Base-by-base conservation (phyloP, 1,140 invertebrate species). In the Polypedilum vanderplanki region DNA sequence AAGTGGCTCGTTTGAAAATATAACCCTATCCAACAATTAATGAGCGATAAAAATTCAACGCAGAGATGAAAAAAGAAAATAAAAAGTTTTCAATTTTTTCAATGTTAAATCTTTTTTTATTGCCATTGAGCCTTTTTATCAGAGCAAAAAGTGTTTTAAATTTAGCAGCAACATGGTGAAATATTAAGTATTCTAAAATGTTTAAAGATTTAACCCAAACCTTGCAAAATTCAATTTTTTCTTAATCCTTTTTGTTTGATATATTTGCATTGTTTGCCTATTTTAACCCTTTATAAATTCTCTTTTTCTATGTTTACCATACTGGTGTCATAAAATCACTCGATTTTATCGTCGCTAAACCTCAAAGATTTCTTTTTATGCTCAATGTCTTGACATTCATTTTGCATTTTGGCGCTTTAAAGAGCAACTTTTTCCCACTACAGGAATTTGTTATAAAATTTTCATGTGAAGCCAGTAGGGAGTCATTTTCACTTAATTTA, bases 31-130 rank as follows among this genome's bases (percentile, higher is more conserved):
- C 12, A 57, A 15, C n/a, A 57, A 57, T 57, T 57, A 57, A 57
- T 57, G 46, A 57, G n/a, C 46, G 46, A 57, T 57, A 57, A 57
- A 57, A 57, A 57, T 57, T 57, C 46, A n/a, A n/a, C 15, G n/a
- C 46, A 57, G 12, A 57, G 15, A 33, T 33, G 2, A 33, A 33
- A 33, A 33, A 33, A 5, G 5, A 33, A 33, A 33, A 3, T 3
- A 33, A 33, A 33, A 33, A 5, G 5, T 33, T 33, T 33, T 5
- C 1, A 33, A 3, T 33, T 33, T 33, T 33, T 33, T 33, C 1
- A 33, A 5, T 33, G 5, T 33, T 33, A 33, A 33, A n/a, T 15
- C 46, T 57, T n/a, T n/a, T 15, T 12, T 57, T 57, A n/a, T 57
- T 46, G 41, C 2, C 7, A 3, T 46, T 46, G n/a, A n/a, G n/a